Conservation (phyloP, 2,113 vertebrate genomes). For the Heliornis fulica region DNA sequence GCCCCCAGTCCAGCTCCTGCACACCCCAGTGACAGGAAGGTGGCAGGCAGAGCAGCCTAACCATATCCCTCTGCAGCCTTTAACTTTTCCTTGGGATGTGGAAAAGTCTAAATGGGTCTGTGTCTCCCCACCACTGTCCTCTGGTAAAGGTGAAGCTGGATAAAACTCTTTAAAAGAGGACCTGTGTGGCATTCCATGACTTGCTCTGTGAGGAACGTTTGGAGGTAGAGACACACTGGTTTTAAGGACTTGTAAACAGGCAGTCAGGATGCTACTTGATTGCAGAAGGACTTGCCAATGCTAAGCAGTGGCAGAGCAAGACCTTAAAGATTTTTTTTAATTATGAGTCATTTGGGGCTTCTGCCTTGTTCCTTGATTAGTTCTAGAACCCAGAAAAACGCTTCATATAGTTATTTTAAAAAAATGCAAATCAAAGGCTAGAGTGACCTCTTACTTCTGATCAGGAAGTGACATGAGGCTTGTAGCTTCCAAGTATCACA, state of each 20-base stretch:
- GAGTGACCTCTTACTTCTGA: not conserved
- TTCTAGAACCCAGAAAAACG: not conserved
- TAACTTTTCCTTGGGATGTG: not conserved
- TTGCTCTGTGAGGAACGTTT: not conserved
- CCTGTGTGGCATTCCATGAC: not conserved
- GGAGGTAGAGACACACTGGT: not conserved
- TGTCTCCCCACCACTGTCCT: accelerated
- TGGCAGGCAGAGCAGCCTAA: not conserved
- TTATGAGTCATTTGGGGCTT: not conserved
- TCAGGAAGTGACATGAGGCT: not conserved
- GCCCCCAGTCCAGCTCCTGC: not conserved
- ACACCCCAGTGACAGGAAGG: not conserved
- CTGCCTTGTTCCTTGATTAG: not conserved
- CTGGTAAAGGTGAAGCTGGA: not conserved
- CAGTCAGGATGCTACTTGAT: not conserved
- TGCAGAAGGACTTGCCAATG: not conserved
- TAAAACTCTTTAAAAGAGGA: not conserved
- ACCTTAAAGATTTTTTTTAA: not conserved
- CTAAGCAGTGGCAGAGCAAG: not conserved
- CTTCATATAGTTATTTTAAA: not conserved
- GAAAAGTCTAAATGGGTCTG: not conserved
- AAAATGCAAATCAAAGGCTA: not conserved
- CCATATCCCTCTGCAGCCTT: not conserved
- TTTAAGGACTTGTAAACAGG: not conserved
- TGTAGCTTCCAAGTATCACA: not conserved